These are phyloP conservation scores for Xiphias gladius DNA, from an alignment of 2,113 vertebrate genomes.

Conservation along the genomic window DNA sequence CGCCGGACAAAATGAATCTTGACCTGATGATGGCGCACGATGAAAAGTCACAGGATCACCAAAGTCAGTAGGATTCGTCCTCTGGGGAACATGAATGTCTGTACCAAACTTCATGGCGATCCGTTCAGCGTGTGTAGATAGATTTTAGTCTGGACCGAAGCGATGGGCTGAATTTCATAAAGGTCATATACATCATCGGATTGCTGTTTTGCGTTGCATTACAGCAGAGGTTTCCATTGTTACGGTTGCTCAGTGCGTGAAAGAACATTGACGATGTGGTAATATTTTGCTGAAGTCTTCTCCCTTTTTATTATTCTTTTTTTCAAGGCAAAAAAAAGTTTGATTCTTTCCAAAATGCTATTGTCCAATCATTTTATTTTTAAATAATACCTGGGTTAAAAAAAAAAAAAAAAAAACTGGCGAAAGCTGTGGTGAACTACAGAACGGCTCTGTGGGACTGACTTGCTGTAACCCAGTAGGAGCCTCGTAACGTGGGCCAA, in stretches of 20 bases:
- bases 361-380: constrained; percentile 20
- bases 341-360: not conserved
- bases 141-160: not conserved
- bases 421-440: constrained; percentile 39
- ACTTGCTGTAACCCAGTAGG: constrained; percentile 60
- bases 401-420: constrained; percentile 6
- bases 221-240: not conserved
- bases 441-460: constrained; percentile 52
- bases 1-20: no score
- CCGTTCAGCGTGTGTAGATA: not conserved
- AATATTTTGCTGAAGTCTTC: not conserved
- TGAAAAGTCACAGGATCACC: not conserved
- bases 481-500: constrained; percentile 53
- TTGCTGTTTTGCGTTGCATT: not conserved
- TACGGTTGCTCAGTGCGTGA: not conserved
- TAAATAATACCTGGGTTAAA: constrained; percentile 41
- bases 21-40: not conserved
- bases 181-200: not conserved
- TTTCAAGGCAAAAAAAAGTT: not conserved
- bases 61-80: not conserved
- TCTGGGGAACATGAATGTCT: not conserved
- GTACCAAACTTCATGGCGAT: not conserved
- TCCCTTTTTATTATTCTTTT: constrained; percentile 11
- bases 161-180: not conserved
- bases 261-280: not conserved